Evolutionary conservation across 1,140 invertebrate genomes (phyloP), one percentile per base, ranked within the genome.

Genomic region (Triops longicaudatus): DNA sequence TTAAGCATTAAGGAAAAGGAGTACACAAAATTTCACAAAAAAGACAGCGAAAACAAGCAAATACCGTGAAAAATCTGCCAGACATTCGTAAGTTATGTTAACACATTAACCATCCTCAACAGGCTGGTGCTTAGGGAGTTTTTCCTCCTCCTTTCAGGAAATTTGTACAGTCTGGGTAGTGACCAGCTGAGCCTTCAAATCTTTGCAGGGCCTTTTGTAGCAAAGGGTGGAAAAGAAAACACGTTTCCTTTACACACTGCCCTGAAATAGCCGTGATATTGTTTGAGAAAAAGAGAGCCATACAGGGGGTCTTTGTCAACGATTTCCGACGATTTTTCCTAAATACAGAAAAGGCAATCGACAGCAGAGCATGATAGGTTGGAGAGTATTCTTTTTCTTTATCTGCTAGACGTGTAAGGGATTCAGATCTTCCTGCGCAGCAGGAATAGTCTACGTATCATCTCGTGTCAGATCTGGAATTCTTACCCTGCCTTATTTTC

Each of bases 221-320:
- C 17, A 63, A 63, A 63, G 50, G 50, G 50, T 63, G 50, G 10
- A 63, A 63, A 63, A 63, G 22, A 63, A 63, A 63, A n/a, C 14
- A 22, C 50, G 50, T 63, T 63, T 63, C 17, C 50, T 63, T 6
- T 9, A n/a, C 50, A 63, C 10, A 63, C 50, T 63, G 17, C 50
- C 50, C 6, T 63, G 50, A 63, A 63, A 63, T 63, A 63, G 50
- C 50, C 50, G 50, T 22, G 50, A 63, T n/a, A 63, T 63, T 63
- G 50, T 63, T 63, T 63, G 50, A 63, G 22, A 63, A 63, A 22
- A 22, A 63, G 50, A 14, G 10, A 22, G 50, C 50, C 50, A 63
- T 63, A 63, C 50, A 63, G 50, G 50, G 50, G 50, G 50, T 63
- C 50, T 63, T 63, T 63, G 50, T 63, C 50, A 63, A 63, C 14